phyloP scores from a whole-genome alignment of 2,113 vertebrate genomes.

The Lasiurus borealis region DNA sequence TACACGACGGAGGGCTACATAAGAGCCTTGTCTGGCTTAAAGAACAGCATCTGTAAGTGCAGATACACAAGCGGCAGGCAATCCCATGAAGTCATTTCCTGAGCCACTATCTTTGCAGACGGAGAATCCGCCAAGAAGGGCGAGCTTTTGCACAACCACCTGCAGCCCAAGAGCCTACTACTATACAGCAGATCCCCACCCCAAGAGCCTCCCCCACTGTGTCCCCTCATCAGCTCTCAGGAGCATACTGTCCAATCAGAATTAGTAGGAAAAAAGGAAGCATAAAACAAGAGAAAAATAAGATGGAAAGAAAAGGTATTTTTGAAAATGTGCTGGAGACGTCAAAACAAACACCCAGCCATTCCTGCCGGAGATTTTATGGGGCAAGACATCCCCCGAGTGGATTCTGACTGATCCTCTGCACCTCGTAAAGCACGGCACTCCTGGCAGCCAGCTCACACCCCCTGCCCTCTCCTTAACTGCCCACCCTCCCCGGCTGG shows the following conservation, averaged over 20 bases:
- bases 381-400: conserved; percentile 24
- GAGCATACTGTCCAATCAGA: background rate
- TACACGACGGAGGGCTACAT: background rate
- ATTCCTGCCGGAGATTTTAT: conserved; percentile 61
- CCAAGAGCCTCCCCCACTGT: accelerated
- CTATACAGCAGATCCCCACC: background rate
- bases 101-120: background rate
- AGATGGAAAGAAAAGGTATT: conserved; percentile 37
- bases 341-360: conserved; percentile 53
- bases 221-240: background rate
- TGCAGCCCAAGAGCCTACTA: background rate
- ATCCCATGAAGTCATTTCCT: conserved; percentile 53
- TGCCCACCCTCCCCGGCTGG: background rate
- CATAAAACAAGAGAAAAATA: background rate
- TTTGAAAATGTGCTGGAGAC: background rate
- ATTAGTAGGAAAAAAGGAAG: background rate
- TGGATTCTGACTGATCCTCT: conserved; percentile 56
- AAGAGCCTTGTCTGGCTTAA: background rate
- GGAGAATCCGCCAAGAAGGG: background rate
- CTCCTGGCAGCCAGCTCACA: background rate
- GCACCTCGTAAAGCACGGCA: conserved; percentile 60
- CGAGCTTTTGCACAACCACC: background rate
- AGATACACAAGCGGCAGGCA: background rate
- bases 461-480: background rate
- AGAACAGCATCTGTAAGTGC: background rate